Percentiles rank a stretch among this genome's conserved stretches.
Evolutionary conservation across 2,888 invertebrate species (phyloP).

Genomic region (Neoitamus cyanurus): DNA sequence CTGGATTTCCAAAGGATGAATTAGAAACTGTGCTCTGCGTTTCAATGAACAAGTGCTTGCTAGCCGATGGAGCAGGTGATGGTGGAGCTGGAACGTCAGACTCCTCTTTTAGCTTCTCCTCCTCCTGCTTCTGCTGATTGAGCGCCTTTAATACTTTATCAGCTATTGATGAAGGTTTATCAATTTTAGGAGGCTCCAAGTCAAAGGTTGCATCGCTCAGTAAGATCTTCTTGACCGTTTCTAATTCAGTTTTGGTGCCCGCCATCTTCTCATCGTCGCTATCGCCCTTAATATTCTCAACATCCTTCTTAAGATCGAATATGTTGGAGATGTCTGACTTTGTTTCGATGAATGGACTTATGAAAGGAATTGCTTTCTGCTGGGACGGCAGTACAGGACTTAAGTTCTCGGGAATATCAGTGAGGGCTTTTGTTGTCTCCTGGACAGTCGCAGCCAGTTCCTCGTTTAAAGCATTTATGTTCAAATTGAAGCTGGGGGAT

Average conservation of each 20-base stretch:
- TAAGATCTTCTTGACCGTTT: conserved; percentile 63
- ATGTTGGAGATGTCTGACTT: conserved; percentile 58
- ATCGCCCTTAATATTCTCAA: conserved; percentile 57
- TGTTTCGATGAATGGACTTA: conserved; percentile 63
- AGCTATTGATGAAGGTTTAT: conserved; percentile 71
- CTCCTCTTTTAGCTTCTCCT: conserved; percentile 60
- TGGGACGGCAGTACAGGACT: not conserved
- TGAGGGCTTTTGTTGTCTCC: conserved; percentile 61
- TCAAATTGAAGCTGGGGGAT: conserved; percentile 65
- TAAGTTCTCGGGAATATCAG: conserved; percentile 56
- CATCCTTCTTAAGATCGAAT: conserved; percentile 61
- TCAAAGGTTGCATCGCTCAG: conserved; percentile 62
- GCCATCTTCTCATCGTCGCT: conserved; percentile 51
- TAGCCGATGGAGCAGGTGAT: conserved; percentile 55
- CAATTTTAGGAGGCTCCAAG: conserved; percentile 62
- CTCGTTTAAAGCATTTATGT: conserved; percentile 63
- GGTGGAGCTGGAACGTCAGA: conserved; percentile 58
- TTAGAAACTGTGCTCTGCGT: not conserved
- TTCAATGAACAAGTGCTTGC: not conserved
- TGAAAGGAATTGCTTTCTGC: conserved; percentile 42
- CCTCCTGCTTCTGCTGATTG: conserved; percentile 70
- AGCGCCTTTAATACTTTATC: conserved; percentile 72
- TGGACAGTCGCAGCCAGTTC: conserved; percentile 64
- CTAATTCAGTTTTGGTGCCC: conserved; percentile 62
- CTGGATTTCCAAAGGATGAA: not conserved